A percentile compares a stretch with the other conserved stretches of the same genome.
These are phyloP conservation scores for Stichodactyla helianthus DNA, from an alignment of 64 coral and sea anemone species.

Conservation along the genomic window DNA sequence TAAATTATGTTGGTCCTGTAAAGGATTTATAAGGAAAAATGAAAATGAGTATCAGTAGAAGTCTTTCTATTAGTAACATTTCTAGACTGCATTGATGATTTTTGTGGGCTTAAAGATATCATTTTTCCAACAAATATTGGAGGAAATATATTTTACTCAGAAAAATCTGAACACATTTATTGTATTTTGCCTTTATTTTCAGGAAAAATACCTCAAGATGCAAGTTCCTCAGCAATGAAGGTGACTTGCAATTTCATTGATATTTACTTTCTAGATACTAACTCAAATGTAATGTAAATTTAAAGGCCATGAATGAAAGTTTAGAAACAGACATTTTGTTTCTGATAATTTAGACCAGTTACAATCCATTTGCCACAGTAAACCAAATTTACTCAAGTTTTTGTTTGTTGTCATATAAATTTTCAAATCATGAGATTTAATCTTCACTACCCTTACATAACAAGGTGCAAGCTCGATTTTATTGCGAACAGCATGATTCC, in stretches of 20 bases:
- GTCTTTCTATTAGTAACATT: neutral
- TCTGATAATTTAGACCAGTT: too few relatives aligned
- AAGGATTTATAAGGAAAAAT: neutral
- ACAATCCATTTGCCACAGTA: too few relatives aligned
- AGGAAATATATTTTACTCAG: neutral
- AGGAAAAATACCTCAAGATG: constrained; percentile 17
- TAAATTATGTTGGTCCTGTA: neutral
- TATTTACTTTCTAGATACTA: too few relatives aligned
- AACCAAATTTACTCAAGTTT: too few relatives aligned
- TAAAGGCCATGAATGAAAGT: too few relatives aligned
- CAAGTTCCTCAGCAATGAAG: constrained; percentile 14
- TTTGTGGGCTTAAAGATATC: neutral
- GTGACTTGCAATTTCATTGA: neutral
- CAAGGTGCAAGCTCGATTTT: too few relatives aligned
- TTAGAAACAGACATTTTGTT: too few relatives aligned
- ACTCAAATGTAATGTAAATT: too few relatives aligned
- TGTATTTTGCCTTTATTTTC: neutral
- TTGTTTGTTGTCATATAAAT: too few relatives aligned
- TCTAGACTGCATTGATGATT: neutral
- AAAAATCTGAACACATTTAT: neutral
- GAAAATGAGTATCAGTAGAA: neutral
- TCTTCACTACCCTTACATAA: too few relatives aligned
- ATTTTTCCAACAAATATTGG: neutral
- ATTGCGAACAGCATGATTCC: too few relatives aligned
- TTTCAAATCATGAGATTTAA: too few relatives aligned